Evolutionary conservation across 2,797 vertebrate species (phyloP).

Genomic region (Holocentrus rufus): DNA sequence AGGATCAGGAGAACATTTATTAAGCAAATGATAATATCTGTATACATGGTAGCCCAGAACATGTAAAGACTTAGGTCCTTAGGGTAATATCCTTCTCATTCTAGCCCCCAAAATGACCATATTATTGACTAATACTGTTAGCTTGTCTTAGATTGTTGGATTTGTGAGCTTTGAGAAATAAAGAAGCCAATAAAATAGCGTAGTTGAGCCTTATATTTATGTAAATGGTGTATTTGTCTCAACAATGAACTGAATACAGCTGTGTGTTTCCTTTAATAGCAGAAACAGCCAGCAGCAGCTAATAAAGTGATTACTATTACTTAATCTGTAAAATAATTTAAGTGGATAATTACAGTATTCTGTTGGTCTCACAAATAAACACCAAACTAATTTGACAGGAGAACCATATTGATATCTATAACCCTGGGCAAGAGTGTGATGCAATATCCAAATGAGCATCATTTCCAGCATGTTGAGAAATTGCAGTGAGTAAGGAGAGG

Average conservation of each 20-base stretch:
- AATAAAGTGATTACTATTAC: background rate
- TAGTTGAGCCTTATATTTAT: too few relatives aligned
- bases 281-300: conserved; percentile 27
- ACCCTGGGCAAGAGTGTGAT: conserved; percentile 5
- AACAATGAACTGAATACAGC: conserved; percentile 22
- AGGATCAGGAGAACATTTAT: too few relatives aligned
- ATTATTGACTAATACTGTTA: conserved; percentile 2
- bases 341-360: background rate
- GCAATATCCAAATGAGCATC: conserved; percentile 1
- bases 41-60: too few relatives aligned
- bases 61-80: too few relatives aligned
- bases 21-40: too few relatives aligned
- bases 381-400: background rate
- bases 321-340: background rate
- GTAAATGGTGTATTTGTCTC: conserved; percentile 19
- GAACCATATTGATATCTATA: background rate
- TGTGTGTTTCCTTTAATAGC: conserved; percentile 17
- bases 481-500: conserved; percentile 46
- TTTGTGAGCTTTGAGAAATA: background rate
- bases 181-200: conserved; percentile 23
- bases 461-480: conserved; percentile 54
- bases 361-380: background rate
- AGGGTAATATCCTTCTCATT: too few relatives aligned
- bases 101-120: background rate
- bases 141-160: conserved; percentile 14